Conservation (phyloP, 2,797 vertebrate species). For the Xenentodon cancila region DNA sequence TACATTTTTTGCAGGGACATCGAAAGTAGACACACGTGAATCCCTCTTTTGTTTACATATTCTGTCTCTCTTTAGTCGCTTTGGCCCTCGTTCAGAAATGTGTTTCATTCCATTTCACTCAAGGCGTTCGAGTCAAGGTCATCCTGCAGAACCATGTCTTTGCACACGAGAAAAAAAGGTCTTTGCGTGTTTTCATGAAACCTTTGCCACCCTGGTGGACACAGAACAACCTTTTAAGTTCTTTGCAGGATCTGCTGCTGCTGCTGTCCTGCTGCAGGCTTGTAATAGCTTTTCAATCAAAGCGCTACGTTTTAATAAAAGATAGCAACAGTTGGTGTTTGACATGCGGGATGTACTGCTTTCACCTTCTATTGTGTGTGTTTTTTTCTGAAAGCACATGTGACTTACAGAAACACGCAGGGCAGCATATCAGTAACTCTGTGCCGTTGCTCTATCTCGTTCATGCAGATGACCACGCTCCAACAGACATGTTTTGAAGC, state of each 20-base stretch:
- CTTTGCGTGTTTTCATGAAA: conserved; percentile 52
- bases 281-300: neutral
- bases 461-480: conserved; percentile 45
- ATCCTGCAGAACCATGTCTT: conserved; percentile 18
- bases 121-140: conserved; percentile 62
- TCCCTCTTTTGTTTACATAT: conserved; percentile 51
- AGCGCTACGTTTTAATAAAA: neutral
- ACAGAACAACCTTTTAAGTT: conserved; percentile 26
- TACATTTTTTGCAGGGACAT: conserved; percentile 8
- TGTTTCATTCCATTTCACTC: conserved; percentile 68
- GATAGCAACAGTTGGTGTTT: neutral
- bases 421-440: conserved; percentile 31
- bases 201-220: conserved; percentile 29
- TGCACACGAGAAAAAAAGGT: neutral
- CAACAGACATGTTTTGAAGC: conserved; percentile 39
- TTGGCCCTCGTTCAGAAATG: conserved; percentile 64
- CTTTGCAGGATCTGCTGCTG: conserved; percentile 18
- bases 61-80: conserved; percentile 38
- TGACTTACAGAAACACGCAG: conserved; percentile 35
- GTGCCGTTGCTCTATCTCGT: conserved; percentile 52
- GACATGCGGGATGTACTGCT: neutral
- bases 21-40: conserved; percentile 27
- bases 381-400: conserved; percentile 22
- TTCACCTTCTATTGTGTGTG: neutral
- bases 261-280: conserved; percentile 1